These are phyloP conservation scores for Cantharis rustica DNA, from an alignment of 2,888 invertebrate species.

Conservation along the genomic window DNA sequence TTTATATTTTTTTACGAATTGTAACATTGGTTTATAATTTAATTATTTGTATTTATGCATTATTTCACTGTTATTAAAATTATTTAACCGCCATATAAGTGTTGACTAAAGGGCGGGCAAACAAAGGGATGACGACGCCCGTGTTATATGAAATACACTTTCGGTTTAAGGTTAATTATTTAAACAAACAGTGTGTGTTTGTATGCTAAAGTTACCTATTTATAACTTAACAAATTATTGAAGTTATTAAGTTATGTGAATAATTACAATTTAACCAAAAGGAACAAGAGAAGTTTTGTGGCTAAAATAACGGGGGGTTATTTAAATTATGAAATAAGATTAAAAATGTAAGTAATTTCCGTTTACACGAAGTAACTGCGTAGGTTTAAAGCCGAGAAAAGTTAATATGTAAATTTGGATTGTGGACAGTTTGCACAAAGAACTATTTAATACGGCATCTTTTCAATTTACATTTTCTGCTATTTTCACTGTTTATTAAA, in stretches of 20 bases:
- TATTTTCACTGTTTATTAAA: conserved; percentile 1
- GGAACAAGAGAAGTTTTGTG: not conserved
- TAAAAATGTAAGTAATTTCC: not conserved
- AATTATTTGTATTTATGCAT: not conserved
- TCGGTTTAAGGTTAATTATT: not conserved
- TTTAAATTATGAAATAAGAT: not conserved
- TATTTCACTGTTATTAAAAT: not conserved
- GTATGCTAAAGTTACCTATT: not conserved
- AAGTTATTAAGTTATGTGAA: not conserved
- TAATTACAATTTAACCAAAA: not conserved
- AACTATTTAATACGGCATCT: conserved; percentile 16
- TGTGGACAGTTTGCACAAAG: conserved; percentile 4
- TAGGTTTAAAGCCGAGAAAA: not conserved
- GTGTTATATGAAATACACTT: not conserved
- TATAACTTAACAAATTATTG: not conserved
- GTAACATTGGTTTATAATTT: not conserved
- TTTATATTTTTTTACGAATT: too few species aligned
- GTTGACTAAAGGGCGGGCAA: not conserved
- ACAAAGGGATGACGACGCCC: not conserved
- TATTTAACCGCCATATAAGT: not conserved
- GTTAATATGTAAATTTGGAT: conserved; percentile 1
- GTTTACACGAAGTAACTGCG: not conserved
- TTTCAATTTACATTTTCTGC: conserved; percentile 19
- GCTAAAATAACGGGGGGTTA: not conserved
- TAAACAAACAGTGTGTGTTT: not conserved